Conservation (phyloP, 2,113 vertebrate genomes). For the Zeus faber region DNA sequence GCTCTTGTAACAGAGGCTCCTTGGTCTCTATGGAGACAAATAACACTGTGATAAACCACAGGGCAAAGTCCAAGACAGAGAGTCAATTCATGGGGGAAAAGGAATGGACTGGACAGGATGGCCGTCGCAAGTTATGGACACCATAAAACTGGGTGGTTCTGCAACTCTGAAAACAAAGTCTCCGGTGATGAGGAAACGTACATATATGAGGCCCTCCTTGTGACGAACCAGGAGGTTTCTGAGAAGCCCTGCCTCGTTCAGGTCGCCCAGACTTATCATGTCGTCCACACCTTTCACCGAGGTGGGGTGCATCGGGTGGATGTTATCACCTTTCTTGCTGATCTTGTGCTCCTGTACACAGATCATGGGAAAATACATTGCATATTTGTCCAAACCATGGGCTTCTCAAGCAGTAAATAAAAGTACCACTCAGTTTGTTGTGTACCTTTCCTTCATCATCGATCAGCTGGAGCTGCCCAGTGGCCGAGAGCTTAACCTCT, state of each 20-base stretch:
- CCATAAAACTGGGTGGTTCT: conserved; percentile 62
- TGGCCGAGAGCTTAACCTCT: conserved; percentile 80
- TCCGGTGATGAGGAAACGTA: conserved; percentile 67
- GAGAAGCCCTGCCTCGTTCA: conserved; percentile 91
- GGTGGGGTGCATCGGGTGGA: conserved; percentile 87
- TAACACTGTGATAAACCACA: conserved; percentile 44
- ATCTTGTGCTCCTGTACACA: conserved; percentile 85
- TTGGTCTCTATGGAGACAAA: conserved; percentile 64
- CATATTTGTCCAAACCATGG: neutral
- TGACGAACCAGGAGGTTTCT: conserved; percentile 93
- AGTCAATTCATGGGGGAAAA: neutral
- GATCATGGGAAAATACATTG: neutral
- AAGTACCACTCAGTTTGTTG: no score
- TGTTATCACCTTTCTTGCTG: conserved; percentile 57
- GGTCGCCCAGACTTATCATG: conserved; percentile 92
- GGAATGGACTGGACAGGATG: conserved; percentile 16
- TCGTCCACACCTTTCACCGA: conserved; percentile 88
- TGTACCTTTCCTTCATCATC: conserved; percentile 95
- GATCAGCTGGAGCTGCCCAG: conserved; percentile 80
- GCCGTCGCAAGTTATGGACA: conserved; percentile 34
- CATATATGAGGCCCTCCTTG: conserved; percentile 89
- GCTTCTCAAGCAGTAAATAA: no score
- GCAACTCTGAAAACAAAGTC: no score
- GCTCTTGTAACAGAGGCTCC: conserved; percentile 40
- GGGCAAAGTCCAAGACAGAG: conserved; percentile 66